Base-by-base conservation (phyloP, 1,140 invertebrate species). In the Stegodyphus mimosarum region DNA sequence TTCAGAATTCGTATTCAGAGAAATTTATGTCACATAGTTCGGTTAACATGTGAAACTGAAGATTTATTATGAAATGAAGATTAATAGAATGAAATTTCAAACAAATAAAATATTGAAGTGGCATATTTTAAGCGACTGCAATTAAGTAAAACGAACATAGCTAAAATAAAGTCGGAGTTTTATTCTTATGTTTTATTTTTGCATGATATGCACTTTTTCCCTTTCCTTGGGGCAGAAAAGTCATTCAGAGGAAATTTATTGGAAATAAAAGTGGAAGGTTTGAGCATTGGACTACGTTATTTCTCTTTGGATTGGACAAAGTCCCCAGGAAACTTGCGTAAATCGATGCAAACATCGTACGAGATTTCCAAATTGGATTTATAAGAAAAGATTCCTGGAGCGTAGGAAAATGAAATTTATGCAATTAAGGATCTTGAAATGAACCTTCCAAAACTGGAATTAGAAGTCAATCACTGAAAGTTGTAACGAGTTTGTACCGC, bases 381-480 rank as follows among this genome's bases (percentile, higher is more conserved):
- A 81, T 81, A 72, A 72, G 78, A 81, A 81, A 81, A 69, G n/a
- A 55, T 72, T 50, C 33, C 49, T 72, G 9, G 18, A 72, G 64
- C 48, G 15, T 18, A 7, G 49, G 53, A 69, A 81, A 81, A 81
- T 81, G 78, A 72, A 81, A 63, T 81, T 81, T 18, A 72, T 63
- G 78, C 78, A 81, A 81, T 81, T 81, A 81, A 64, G 70, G 49
- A n/a, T 13, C 49, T 52, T 51, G 77, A 70, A 70, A 70, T 79
- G 50, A 71, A 72, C 13, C 78, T 51, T 49, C n/a, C 13, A 53
- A 48, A 48, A 66, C 17, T 60, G 55, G 69, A 71, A 81, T 72
- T 71, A 60, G 78, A 81, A 81, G 78, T 81, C 78, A 81, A 81
- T 81, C 66, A 33, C 69, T 50, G 17, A 81, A 81, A 72, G 66